A percentile compares a stretch with the other conserved stretches of the same genome.
Conservation (phyloP, 2,797 vertebrate genomes). For the Xiphorhynchus erythropygius region DNA sequence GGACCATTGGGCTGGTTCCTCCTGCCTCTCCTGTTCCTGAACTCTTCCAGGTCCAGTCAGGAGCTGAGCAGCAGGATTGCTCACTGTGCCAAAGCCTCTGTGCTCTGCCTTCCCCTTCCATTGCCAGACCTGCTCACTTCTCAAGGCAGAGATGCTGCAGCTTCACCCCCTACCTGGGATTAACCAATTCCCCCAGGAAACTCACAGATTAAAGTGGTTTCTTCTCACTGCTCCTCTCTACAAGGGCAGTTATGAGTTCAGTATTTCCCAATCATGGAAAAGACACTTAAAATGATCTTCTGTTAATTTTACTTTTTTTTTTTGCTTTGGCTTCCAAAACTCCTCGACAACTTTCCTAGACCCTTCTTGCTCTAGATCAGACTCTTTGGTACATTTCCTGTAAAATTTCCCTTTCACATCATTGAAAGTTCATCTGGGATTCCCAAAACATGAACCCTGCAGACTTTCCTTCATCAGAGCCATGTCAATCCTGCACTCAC, state of each 20-base stretch:
- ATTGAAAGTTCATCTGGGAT: background rate
- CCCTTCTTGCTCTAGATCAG: background rate
- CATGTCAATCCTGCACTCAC: background rate
- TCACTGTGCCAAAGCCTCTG: background rate
- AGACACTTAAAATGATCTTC: background rate
- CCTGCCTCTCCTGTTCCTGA: background rate
- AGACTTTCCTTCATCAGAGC: background rate
- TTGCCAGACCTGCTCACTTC: background rate
- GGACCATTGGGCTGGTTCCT: slow-evolving; percentile 60
- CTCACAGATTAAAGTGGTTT: background rate
- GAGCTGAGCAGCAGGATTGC: background rate
- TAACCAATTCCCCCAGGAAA: background rate
- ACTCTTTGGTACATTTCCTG: background rate
- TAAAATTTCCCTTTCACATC: background rate
- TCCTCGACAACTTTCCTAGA: background rate
- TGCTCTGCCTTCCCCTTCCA: background rate
- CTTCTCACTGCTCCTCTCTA: background rate
- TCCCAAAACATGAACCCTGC: background rate
- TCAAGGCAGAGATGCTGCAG: background rate
- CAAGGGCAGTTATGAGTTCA: background rate
- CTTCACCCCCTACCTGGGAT: background rate
- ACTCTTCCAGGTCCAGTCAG: background rate
- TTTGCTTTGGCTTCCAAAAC: background rate
- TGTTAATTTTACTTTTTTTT: background rate
- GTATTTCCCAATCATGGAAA: background rate